phyloP scores from a whole-genome alignment of 2,113 vertebrate species.

The Cranoglanis bouderius region DNA sequence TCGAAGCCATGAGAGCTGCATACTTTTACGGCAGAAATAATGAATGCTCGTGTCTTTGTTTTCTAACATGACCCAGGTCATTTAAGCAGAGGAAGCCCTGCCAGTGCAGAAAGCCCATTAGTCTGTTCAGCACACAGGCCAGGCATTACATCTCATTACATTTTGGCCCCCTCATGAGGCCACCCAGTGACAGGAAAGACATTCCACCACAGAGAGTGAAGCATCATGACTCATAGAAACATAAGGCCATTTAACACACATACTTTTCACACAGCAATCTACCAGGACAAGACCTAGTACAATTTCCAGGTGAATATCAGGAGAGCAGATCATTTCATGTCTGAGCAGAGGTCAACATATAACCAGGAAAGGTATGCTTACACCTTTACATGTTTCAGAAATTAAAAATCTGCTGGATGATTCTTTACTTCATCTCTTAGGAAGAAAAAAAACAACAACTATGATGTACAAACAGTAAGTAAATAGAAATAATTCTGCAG shows the following conservation, averaged over 20 bases:
- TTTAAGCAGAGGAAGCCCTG: background rate
- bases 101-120: conserved; percentile 29
- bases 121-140: conserved; percentile 6
- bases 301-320: background rate
- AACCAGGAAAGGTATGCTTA: background rate
- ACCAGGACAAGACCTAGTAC: background rate
- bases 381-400: background rate
- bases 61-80: background rate
- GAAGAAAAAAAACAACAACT: no score
- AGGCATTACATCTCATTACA: background rate
- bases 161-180: background rate
- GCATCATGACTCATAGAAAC: background rate
- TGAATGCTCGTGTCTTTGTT: conserved; percentile 16
- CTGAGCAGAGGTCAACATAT: no score
- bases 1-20: background rate
- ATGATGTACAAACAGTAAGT: background rate
- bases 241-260: background rate
- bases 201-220: background rate
- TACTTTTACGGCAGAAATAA: conserved; percentile 14
- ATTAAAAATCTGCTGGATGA: background rate
- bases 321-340: background rate
- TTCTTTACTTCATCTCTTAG: background rate
- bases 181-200: conserved; percentile 27
- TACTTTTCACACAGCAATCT: background rate
- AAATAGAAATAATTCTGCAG: no score